Evolutionary conservation across 2,113 vertebrate species (phyloP), one percentile per base, ranked within the genome.

Genomic region (Dunckerocampus dactyliophorus): DNA sequence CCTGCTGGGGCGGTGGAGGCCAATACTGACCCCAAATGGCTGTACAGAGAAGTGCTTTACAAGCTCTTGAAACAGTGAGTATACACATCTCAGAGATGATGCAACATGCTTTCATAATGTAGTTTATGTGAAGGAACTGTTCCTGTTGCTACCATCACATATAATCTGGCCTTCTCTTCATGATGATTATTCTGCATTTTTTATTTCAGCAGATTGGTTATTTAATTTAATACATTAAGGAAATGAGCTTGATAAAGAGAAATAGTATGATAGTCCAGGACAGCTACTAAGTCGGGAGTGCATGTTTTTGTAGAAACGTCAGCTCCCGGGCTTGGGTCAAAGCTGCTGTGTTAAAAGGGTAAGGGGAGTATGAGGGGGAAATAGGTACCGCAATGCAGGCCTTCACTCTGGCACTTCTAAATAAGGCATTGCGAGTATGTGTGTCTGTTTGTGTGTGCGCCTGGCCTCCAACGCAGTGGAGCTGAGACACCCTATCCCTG

Each of bases 1-100:
- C 68, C 50, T 21, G 34, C 47, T 4, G 59, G 45, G 55, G 61
- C 72, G 61, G 1, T 59, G 62, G 85, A 84, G 67, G 79, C 74
- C 85, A 87, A 90, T 73, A 90, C 76, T 90, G 89, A 85, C 89
- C 82, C 82, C 89, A 71, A 59, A 85, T 85, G 89, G 88, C 60
- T 48, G 69, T 3, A 56, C 61, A 63, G 59, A 59, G 85, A 84
- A 87, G 63, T 69, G 65, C 62, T 67, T 55, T 45, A 31, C 59
- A 10, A 50, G 13, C 60, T 49, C 64, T 55, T 72, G 66, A 62
- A 72, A 69, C 31, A 47, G 17, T 47, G 50, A 74, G 62, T 62
- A 71, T 74, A 64, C 10, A 68, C 75, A 65, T 70, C 49, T 73
- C 62, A 55, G 59, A 56, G 59, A 80, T 82, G 85, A 82, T 72